Conservation (phyloP, 2,113 vertebrate species). For the Theristicus caerulescens region DNA sequence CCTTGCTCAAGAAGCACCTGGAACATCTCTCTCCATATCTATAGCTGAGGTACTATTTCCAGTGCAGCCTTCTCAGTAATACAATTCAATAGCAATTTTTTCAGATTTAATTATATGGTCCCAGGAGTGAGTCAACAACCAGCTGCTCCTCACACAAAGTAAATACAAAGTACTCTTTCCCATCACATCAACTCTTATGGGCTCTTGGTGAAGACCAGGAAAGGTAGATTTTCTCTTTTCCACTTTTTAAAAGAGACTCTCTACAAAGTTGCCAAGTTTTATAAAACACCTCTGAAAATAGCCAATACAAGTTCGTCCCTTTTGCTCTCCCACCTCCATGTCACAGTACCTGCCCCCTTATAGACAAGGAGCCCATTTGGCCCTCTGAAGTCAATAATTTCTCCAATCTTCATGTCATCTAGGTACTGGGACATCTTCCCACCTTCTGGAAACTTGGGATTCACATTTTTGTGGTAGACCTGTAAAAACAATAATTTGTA, state of each 20-base stretch:
- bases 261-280: not conserved
- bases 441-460: conserved; percentile 85
- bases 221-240: not conserved
- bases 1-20: not conserved
- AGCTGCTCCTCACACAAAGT: not conserved
- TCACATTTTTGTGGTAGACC: conserved; percentile 87
- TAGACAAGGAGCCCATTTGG: conserved; percentile 88
- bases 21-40: not conserved
- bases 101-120: not conserved
- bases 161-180: not conserved
- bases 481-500: conserved; percentile 46
- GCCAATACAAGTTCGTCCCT: not conserved
- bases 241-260: not conserved
- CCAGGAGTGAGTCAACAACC: not conserved
- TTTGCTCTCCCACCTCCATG: not conserved
- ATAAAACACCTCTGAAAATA: not conserved
- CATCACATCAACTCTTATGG: not conserved
- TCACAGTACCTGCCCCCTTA: conserved; percentile 77
- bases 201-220: not conserved
- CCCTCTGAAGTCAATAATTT: conserved; percentile 87
- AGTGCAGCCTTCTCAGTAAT: not conserved
- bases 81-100: not conserved
- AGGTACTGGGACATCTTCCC: conserved; percentile 93
- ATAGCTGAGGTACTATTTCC: not conserved
- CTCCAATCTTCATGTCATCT: conserved; percentile 84